Conservation (phyloP, 2,888 invertebrate genomes). For the Sinhomidia bicolor region DNA sequence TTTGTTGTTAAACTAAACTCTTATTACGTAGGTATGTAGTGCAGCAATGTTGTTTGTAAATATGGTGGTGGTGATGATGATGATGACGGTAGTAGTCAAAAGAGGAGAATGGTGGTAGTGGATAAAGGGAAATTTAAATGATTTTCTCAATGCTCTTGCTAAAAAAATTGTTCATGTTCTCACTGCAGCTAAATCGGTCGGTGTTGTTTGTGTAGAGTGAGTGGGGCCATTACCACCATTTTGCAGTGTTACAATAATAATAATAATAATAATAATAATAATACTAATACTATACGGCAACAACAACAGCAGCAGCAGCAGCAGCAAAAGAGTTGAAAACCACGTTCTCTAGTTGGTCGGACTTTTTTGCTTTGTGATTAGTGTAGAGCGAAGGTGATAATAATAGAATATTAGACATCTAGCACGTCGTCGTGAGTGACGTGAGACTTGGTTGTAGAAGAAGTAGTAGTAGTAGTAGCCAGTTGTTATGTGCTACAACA, state of each 20-base stretch:
- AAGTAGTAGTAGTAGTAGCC: too few relatives aligned
- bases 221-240: slow-evolving; percentile 15
- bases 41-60: background rate
- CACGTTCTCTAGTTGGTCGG: slow-evolving; percentile 35
- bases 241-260: background rate
- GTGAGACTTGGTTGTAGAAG: slow-evolving; percentile 35
- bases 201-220: slow-evolving; percentile 33
- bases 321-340: background rate
- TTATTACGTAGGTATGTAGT: background rate
- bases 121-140: slow-evolving; percentile 15
- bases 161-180: slow-evolving; percentile 27
- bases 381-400: slow-evolving; percentile 58
- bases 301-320: background rate
- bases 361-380: slow-evolving; percentile 49
- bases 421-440: slow-evolving; percentile 42
- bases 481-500: slow-evolving; percentile 10
- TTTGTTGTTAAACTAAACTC: background rate
- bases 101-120: too few relatives aligned
- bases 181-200: background rate
- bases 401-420: slow-evolving; percentile 43
- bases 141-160: slow-evolving; percentile 34
- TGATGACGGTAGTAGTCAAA: background rate
- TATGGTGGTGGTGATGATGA: background rate
- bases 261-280: too few relatives aligned
- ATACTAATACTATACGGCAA: too few relatives aligned